Evolutionary conservation across 2,888 invertebrate genomes (phyloP), one percentile per base, ranked within the genome.

Genomic region (Sceliomorpha sp.): DNA sequence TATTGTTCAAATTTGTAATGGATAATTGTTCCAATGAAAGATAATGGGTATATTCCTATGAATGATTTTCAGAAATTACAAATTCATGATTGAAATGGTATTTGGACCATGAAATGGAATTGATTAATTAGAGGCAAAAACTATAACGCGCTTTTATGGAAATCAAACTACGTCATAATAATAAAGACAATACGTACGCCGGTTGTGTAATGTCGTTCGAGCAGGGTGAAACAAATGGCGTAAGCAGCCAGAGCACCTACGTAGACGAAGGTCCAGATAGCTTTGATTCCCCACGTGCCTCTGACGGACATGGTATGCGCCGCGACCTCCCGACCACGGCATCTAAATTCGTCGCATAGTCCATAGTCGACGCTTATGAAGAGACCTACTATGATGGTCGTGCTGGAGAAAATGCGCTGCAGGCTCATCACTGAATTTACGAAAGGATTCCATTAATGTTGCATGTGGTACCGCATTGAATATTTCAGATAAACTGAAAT

Each of bases 341-440:
- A 92, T 42, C 91, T 89, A 77, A 91, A 91, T 81, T 91, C 91
- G 79, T 92, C 91, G 77, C 91, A 91, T 8, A 92, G 86, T 2
- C 91, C 91, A 78, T 91, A 91, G 82, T 92, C 91, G 10, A 91
- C 91, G 51, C 91, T 90, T 75, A 92, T 90, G 78, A 92, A 92
- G 17, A 91, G 83, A 5, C 92, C 91, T 20, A 91, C 91, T 39
- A 91, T 90, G 70, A 91, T 90, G n/a, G 91, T 90, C 32, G 91
- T 91, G 12, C 90, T 90, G 32, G 91, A 90, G 80, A 91, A 91
- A 64, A 91, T 91, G 73, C 91, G 88, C 72, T 91, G 91, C 17
- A 91, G 83, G 26, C 91, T 91, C 90, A 91, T 91, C 84, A 91
- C 91, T 91, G 78, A 24, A 88, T 86, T 53, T 53, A 32, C 48